Percentiles rank a stretch among this genome's conserved stretches.
phyloP scores from a whole-genome alignment of 2,888 invertebrate genomes.

The Megaustenia siamemsis region DNA sequence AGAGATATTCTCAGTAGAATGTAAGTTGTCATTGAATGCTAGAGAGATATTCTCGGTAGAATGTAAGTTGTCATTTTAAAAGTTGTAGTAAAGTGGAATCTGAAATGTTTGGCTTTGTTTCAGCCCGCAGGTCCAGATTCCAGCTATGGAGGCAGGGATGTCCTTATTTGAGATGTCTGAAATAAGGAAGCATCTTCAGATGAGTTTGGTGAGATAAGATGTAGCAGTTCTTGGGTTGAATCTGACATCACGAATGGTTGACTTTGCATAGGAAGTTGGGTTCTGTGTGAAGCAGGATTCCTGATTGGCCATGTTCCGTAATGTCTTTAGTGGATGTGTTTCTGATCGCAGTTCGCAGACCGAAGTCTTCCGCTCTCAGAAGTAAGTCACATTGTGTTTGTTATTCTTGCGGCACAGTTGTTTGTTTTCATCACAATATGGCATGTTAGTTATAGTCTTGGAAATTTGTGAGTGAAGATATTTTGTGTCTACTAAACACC shows the following conservation, averaged over 20 bases:
- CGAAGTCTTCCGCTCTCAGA: conserved; percentile 72
- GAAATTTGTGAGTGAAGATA: too few species aligned
- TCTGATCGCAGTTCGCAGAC: conserved; percentile 73
- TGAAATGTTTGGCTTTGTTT: background rate
- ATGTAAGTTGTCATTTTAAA: too few species aligned
- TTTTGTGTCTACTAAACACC: too few species aligned
- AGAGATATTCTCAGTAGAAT: too few species aligned
- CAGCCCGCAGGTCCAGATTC: background rate
- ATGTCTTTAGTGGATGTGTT: conserved; percentile 78
- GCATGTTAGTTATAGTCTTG: too few species aligned
- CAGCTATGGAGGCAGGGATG: background rate
- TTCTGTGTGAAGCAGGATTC: conserved; percentile 4
- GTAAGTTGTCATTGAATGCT: too few species aligned
- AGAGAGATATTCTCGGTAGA: too few species aligned
- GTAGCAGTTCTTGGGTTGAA: too few species aligned
- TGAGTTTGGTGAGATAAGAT: background rate
- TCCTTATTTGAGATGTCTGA: background rate
- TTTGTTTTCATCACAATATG: too few species aligned
- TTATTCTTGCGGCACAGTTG: too few species aligned
- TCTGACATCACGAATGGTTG: conserved; percentile 5
- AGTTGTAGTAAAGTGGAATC: too few species aligned
- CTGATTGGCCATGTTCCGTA: conserved; percentile 70
- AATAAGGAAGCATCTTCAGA: background rate
- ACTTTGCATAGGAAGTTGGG: conserved; percentile 24
- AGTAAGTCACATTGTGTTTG: too few species aligned